Percentiles rank a stretch among this genome's conserved stretches.
Evolutionary conservation across 2,888 invertebrate genomes (phyloP).

Genomic region (Mystacides longicornis): DNA sequence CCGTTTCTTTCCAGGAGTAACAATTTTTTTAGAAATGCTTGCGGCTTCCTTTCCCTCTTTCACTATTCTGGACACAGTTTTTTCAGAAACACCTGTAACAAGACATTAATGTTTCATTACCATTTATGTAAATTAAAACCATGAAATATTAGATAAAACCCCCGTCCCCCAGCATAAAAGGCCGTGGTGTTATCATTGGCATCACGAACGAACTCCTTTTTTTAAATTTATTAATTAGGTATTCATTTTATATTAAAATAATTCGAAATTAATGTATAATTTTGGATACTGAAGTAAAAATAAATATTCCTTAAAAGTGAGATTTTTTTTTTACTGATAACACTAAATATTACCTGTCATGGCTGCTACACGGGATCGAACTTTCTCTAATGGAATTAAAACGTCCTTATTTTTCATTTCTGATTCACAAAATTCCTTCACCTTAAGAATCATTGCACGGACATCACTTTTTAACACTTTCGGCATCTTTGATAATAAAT

Average conservation of each 20-base stretch:
- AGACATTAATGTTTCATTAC: background rate
- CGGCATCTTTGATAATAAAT: background rate
- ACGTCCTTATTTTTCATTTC: background rate
- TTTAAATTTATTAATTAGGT: background rate
- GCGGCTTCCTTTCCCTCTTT: background rate
- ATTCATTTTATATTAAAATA: background rate
- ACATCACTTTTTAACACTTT: background rate
- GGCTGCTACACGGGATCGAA: background rate
- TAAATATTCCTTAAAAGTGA: background rate
- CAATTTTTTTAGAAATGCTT: background rate
- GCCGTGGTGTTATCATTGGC: too few relatives aligned
- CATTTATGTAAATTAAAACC: background rate
- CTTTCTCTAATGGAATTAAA: background rate
- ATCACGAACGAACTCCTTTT: background rate
- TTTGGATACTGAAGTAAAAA: background rate
- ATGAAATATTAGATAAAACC: background rate
- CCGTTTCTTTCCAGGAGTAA: background rate
- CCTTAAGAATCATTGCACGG: background rate
- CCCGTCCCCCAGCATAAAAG: background rate
- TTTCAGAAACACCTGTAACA: slow-evolving; percentile 6
- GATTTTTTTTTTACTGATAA: background rate
- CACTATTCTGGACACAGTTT: background rate
- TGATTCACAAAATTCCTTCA: background rate
- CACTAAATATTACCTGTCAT: background rate
- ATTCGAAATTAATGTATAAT: background rate